Evolutionary conservation across 2,113 vertebrate genomes (phyloP).

Genomic region (Chlorocebus sabaeus): DNA sequence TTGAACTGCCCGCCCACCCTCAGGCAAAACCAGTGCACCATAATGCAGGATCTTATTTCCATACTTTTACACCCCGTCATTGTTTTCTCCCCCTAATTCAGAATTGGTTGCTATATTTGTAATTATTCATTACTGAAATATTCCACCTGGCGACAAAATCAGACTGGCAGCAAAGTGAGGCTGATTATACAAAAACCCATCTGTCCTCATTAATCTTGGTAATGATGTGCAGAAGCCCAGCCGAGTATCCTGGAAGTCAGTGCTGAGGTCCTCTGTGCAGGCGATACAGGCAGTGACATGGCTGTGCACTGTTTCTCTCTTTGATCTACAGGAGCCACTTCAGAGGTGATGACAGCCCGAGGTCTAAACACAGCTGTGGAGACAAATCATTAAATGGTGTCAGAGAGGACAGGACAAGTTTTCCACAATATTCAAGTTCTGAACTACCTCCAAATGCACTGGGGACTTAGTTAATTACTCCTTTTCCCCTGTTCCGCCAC

Average conservation of each 20-base stretch:
- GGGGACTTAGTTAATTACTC: neutral
- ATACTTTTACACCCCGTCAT: neutral
- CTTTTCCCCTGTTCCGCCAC: rapidly evolving
- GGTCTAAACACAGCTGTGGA: conserved; percentile 49
- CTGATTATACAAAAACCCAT: conserved; percentile 42
- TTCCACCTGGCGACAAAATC: neutral
- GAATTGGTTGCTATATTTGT: neutral
- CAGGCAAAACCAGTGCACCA: neutral
- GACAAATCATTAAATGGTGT: conserved; percentile 46
- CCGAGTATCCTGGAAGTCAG: conserved; percentile 8
- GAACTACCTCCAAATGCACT: neutral
- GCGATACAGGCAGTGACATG: neutral
- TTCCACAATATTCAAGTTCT: neutral
- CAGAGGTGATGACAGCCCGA: conserved; percentile 42
- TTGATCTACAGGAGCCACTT: conserved; percentile 61
- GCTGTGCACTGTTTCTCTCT: neutral
- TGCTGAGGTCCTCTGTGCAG: neutral
- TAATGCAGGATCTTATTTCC: neutral
- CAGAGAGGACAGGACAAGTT: neutral
- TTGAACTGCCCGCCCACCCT: neutral
- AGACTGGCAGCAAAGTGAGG: neutral
- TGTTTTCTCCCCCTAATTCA: neutral
- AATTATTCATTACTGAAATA: neutral
- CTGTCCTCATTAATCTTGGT: conserved; percentile 66
- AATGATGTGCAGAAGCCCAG: conserved; percentile 30